A percentile compares a stretch with the other conserved stretches of the same genome.
Evolutionary conservation across 2,797 vertebrate species (phyloP).

Genomic region (Anguilla marmorata): DNA sequence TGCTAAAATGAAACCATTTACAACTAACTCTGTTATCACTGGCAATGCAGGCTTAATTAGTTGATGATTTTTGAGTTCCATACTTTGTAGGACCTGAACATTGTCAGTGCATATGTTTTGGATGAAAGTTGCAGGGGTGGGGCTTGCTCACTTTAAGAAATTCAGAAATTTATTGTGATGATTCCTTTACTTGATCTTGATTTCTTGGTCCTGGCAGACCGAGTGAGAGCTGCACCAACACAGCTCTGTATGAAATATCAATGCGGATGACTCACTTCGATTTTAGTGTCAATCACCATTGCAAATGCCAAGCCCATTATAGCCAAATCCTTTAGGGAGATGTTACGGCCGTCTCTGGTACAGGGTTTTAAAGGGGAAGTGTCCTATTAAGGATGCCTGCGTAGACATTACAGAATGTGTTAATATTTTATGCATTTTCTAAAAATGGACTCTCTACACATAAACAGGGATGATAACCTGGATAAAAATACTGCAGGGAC

Average conservation of each 20-base stretch:
- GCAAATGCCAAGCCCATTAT: slow-evolving; percentile 78
- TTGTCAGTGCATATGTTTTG: neutral
- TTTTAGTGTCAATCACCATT: slow-evolving; percentile 75
- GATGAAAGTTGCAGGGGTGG: no score
- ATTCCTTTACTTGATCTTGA: slow-evolving; percentile 40
- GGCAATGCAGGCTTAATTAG: neutral
- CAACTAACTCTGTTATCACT: neutral
- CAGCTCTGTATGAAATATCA: slow-evolving; percentile 72
- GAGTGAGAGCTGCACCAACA: slow-evolving; percentile 57
- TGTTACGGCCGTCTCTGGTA: slow-evolving; percentile 64
- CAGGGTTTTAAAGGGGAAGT: slow-evolving; percentile 53
- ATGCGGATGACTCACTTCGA: slow-evolving; percentile 75
- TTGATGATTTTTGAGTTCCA: neutral
- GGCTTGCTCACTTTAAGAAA: slow-evolving; percentile 2
- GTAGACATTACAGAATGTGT: slow-evolving; percentile 42
- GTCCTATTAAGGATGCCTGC: slow-evolving; percentile 43
- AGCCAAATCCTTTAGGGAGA: slow-evolving; percentile 70
- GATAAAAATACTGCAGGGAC: slow-evolving; percentile 28
- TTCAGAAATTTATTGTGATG: neutral
- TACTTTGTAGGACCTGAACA: neutral
- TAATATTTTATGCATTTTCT: slow-evolving; percentile 46
- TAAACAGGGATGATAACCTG: slow-evolving; percentile 41
- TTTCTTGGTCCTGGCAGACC: slow-evolving; percentile 47
- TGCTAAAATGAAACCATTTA: neutral
- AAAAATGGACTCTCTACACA: slow-evolving; percentile 43